Evolutionary conservation across 2,888 invertebrate genomes (phyloP).

Genomic region (Drosophila austrosaltans): DNA sequence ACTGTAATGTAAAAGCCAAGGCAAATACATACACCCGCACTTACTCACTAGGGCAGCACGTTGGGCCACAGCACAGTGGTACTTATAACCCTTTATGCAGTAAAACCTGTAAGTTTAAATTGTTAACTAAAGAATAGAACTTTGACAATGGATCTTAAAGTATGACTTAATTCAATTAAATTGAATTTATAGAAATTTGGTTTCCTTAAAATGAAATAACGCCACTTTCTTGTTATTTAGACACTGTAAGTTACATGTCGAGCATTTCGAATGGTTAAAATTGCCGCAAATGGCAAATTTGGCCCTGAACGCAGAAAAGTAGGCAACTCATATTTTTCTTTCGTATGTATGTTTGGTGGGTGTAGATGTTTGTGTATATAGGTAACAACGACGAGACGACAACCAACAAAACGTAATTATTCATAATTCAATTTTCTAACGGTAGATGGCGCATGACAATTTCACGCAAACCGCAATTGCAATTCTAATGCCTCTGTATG

Average conservation of each 20-base stretch:
- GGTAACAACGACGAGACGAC: conserved; percentile 4
- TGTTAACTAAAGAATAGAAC: neutral
- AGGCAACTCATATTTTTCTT: conserved; percentile 35
- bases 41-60: neutral
- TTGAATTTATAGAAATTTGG: neutral
- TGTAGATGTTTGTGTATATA: conserved; percentile 2
- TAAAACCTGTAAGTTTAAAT: neutral
- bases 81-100: conserved; percentile 21
- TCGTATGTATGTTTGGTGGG: neutral
- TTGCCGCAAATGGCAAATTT: conserved; percentile 33
- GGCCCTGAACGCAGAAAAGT: conserved; percentile 48
- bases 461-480: conserved; percentile 55
- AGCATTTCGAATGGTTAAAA: conserved; percentile 36
- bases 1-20: conserved; percentile 52
- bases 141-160: no score
- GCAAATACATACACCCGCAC: conserved; percentile 34
- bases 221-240: neutral
- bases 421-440: conserved; percentile 75
- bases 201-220: neutral
- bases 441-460: conserved; percentile 69
- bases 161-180: neutral
- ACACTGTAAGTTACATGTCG: conserved; percentile 16
- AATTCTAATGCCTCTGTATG: conserved; percentile 41
- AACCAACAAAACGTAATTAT: conserved; percentile 68
- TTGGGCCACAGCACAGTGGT: conserved; percentile 4